Base-by-base conservation (phyloP, 1,140 invertebrate genomes). In the Papilio aristodemus region DNA sequence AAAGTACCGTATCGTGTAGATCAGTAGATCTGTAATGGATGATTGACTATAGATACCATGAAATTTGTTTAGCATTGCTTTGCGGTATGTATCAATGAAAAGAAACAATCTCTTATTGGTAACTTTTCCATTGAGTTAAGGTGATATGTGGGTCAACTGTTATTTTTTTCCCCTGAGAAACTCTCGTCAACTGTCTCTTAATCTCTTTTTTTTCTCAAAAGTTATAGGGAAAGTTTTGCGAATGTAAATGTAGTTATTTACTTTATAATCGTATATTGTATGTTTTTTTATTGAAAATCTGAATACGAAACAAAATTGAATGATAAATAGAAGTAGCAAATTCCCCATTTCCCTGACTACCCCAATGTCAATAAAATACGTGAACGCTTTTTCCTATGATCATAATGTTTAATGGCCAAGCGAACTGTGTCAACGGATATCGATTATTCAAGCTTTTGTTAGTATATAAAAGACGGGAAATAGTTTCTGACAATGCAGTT, bases 401-500 rank as follows among this genome's bases (percentile, higher is more conserved):
- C 59, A 37, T 62, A 38, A 62, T 62, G 59, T 62, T 62, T 62
- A 38, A 62, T 37, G 14, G 59, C 5, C 14, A 37, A 62, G 27
- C 32, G 59, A 19, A 62, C 59, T 62, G 14, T 32, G 59, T 62
- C 59, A 62, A 38, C 59, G 59, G 59, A 62, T 19, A 62, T 62
- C 27, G 59, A 62, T 62, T 62, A 62, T 36, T 38, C 14, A 38
- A 38, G 27, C 59, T 62, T 62, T 62, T 19, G 59, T 62, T 32
- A 36, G 9, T 22, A 14, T 38, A 62, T 62, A 62, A 62, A 62
- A 38, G 32, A 36, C 59, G 32, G 59, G 59, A 62, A 62, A 62
- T 62, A 13, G 59, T 19, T 14, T 62, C 59, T 19, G 38, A 62
- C 27, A 62, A 62, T 62, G 36, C 32, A 39, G n/a, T 62, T 62